Evolutionary conservation across 2,888 invertebrate species (phyloP), one percentile per base, ranked within the genome.

Genomic region (Phragmatobia fuliginosa): DNA sequence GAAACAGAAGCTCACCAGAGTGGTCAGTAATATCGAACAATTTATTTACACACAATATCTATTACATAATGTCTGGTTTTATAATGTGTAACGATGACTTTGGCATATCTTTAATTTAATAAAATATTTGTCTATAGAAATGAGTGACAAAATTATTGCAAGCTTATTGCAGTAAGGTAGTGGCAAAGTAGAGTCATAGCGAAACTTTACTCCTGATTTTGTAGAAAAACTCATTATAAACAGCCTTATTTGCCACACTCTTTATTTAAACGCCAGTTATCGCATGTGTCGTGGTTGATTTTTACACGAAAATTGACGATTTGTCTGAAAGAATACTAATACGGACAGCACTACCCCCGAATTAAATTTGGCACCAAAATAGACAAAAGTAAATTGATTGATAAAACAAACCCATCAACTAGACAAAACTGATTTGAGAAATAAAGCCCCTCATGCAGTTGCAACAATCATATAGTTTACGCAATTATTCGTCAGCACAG

Each of bases 121-220:
- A 33, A 66, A 52, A 65, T 66, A 38, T 56, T 49, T 67, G 66
- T 69, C 71, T 72, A 67, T 70, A 70, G 70, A 74, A 83, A 68
- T 72, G 71, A 78, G 70, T 71, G 69, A 78, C 71, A 78, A 76
- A 79, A 78, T 84, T 85, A 85, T 82, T 85, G 86, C 86, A 90
- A 90, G 91, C 92, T 92, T 91, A 81, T 80, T 86, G 86, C 90
- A 88, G 88, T 90, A 87, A 84, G 85, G 92, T 94, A 94, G 94
- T 95, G 94, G 94, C 94, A 94, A 93, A 92, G 93, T 94, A 93
- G 94, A 93, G 91, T 95, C 94, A 94, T 93, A 92, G 94, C 94
- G 94, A 95, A 94, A 95, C 94, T 88, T 95, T 95, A 94, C 94
- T 94, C 94, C 87, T 92, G 81, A 85, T 90, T 82, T 91, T 88